Evolutionary conservation across 2,888 invertebrate genomes (phyloP).

Genomic region (Drosophila koepferae): DNA sequence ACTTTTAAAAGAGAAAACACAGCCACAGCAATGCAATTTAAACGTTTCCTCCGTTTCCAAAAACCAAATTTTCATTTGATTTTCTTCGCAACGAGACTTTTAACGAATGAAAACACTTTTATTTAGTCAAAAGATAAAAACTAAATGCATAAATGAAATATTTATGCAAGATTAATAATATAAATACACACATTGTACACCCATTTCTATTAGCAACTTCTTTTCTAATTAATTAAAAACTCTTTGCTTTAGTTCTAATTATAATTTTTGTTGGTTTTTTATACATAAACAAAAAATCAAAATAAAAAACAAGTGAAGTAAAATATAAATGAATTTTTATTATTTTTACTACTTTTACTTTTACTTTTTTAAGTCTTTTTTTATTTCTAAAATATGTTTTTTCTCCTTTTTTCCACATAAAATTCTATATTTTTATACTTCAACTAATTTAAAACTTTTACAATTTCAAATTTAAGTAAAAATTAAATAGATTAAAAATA

Average conservation of each 20-base stretch:
- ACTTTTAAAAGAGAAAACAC: conserved; percentile 26
- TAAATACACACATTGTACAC: conserved; percentile 39
- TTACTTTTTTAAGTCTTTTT: not conserved
- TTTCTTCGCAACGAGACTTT: conserved; percentile 40
- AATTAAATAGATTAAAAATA: not conserved
- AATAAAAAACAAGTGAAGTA: conserved; percentile 59
- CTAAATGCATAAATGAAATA: conserved; percentile 21
- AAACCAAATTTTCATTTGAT: conserved; percentile 13
- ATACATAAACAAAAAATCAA: conserved; percentile 60
- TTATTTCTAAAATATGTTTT: too few species aligned
- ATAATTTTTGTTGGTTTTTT: conserved; percentile 70
- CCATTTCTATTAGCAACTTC: conserved; percentile 57
- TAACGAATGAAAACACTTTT: conserved; percentile 42
- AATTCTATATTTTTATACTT: not conserved
- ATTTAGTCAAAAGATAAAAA: conserved; percentile 40
- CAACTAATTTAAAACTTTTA: not conserved
- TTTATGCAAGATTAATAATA: not conserved
- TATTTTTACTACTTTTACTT: not conserved
- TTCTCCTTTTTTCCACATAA: not conserved
- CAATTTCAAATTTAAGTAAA: not conserved
- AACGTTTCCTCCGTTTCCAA: conserved; percentile 63
- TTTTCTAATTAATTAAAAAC: conserved; percentile 55
- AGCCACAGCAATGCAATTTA: conserved; percentile 77
- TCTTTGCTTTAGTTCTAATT: conserved; percentile 77
- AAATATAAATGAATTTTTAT: conserved; percentile 26